A percentile compares a stretch with the other conserved stretches of the same genome.
Evolutionary conservation across 2,888 invertebrate genomes (phyloP).

Genomic region (Hemithea aestivaria): DNA sequence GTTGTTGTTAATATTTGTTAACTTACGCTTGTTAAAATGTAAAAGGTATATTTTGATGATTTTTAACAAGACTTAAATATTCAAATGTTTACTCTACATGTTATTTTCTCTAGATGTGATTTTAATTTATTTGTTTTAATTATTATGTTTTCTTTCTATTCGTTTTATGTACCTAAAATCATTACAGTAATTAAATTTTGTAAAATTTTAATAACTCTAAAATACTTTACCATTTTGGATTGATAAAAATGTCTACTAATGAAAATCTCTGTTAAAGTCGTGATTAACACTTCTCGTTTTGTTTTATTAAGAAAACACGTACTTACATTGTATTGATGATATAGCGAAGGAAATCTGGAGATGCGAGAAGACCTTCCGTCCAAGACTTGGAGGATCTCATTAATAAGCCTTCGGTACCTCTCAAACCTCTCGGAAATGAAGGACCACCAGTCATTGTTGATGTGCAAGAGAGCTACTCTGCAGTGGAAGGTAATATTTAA

Average conservation of each 20-base stretch:
- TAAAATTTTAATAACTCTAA: no score
- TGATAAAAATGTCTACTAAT: neutral
- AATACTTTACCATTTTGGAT: no score
- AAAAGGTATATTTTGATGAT: slow-evolving; percentile 28
- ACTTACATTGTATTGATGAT: slow-evolving; percentile 42
- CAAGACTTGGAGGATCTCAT: slow-evolving; percentile 94
- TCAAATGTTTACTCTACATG: neutral
- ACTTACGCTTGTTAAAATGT: no score
- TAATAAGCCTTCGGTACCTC: slow-evolving; percentile 94
- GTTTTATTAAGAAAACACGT: slow-evolving; percentile 1
- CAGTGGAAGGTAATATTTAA: slow-evolving; percentile 90
- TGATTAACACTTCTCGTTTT: slow-evolving; percentile 46
- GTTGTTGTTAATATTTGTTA: no score
- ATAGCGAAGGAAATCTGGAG: slow-evolving; percentile 91
- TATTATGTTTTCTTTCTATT: no score
- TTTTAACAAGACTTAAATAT: slow-evolving; percentile 19
- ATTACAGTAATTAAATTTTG: no score
- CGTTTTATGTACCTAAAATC: no score
- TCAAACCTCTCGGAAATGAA: slow-evolving; percentile 87
- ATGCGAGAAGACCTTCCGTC: slow-evolving; percentile 93
- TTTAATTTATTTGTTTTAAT: no score
- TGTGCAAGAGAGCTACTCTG: slow-evolving; percentile 96
- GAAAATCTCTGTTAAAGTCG: slow-evolving; percentile 34
- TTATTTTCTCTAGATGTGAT: slow-evolving; percentile 5
- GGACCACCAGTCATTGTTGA: slow-evolving; percentile 95